Conservation (phyloP, 1,140 invertebrate genomes). For the Tyrophagus putrescentiae region DNA sequence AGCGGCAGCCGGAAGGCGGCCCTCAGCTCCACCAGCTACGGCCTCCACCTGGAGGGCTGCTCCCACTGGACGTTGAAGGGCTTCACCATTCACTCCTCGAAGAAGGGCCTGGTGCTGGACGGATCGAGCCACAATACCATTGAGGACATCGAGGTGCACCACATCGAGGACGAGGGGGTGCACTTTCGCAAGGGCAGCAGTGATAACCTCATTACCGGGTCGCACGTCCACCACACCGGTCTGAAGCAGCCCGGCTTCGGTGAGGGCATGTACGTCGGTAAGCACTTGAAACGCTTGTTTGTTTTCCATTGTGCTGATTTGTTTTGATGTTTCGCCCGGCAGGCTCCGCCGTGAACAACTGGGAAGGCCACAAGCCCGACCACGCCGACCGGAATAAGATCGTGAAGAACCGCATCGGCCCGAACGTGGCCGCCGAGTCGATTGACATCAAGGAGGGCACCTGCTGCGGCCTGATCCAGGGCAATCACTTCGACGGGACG, state of each 20-base stretch:
- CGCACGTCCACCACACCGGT: neutral
- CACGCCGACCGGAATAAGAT: neutral
- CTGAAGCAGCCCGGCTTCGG: neutral
- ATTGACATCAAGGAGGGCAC: constrained; percentile 10
- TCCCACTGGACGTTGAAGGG: constrained; percentile 3
- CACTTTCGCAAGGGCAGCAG: neutral
- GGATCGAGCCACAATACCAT: neutral
- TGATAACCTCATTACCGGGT: neutral
- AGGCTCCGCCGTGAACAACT: neutral
- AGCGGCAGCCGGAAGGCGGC: neutral
- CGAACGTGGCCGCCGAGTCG: neutral
- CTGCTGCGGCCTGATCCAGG: neutral
- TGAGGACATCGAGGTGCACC: neutral
- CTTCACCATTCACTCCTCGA: constrained; percentile 2
- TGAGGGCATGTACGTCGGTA: constrained; percentile 10
- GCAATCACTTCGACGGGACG: constrained; percentile 9
- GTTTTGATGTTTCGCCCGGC: neutral
- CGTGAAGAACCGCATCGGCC: neutral
- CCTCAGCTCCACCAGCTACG: neutral
- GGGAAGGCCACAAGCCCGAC: neutral
- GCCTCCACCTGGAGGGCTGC: neutral
- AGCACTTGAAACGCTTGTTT: neutral
- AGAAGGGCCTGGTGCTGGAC: constrained; percentile 6
- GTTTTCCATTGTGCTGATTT: neutral
- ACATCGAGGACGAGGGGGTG: constrained; percentile 7